These are phyloP conservation scores for Tupiocoris notatus DNA, from an alignment of 2,888 invertebrate species.

Conservation along the genomic window DNA sequence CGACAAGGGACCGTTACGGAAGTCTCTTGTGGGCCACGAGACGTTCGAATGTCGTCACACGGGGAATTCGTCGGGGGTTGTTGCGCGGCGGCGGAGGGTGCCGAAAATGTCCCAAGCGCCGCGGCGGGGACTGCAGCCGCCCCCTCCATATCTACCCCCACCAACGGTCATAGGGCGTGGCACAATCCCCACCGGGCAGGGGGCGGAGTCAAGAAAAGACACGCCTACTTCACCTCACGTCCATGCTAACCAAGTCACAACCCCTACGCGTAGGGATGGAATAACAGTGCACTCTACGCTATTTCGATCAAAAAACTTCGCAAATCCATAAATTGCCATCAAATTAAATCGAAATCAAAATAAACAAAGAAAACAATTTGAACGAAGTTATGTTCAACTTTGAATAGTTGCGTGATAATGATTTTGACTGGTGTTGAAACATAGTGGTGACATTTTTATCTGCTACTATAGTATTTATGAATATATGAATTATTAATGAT, in stretches of 20 bases:
- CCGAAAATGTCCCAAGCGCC: conserved; percentile 33
- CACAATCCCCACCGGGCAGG: not conserved
- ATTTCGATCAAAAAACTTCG: conserved; percentile 24
- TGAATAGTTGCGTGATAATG: too few species aligned
- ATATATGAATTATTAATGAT: too few species aligned
- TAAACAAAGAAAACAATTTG: too few species aligned
- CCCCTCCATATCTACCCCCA: conserved; percentile 9
- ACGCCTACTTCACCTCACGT: not conserved
- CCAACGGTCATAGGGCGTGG: not conserved
- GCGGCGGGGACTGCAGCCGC: not conserved
- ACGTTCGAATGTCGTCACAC: conserved; percentile 11
- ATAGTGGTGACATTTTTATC: too few species aligned
- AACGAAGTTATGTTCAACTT: too few species aligned
- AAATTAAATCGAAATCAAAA: too few species aligned
- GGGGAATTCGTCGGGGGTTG: conserved; percentile 12
- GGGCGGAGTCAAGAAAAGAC: not conserved
- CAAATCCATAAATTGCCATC: conserved; percentile 31
- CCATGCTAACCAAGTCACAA: conserved; percentile 34
- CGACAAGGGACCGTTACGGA: not conserved
- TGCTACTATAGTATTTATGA: too few species aligned
- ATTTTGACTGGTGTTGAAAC: too few species aligned
- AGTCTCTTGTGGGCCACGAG: conserved; percentile 21
- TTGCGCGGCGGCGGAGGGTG: conserved; percentile 4
- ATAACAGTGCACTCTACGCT: not conserved
- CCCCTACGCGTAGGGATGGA: conserved; percentile 38